Evolutionary conservation across 1,140 invertebrate genomes (phyloP), one percentile per base, ranked within the genome.

Genomic region (Cheumatopsyche charites): DNA sequence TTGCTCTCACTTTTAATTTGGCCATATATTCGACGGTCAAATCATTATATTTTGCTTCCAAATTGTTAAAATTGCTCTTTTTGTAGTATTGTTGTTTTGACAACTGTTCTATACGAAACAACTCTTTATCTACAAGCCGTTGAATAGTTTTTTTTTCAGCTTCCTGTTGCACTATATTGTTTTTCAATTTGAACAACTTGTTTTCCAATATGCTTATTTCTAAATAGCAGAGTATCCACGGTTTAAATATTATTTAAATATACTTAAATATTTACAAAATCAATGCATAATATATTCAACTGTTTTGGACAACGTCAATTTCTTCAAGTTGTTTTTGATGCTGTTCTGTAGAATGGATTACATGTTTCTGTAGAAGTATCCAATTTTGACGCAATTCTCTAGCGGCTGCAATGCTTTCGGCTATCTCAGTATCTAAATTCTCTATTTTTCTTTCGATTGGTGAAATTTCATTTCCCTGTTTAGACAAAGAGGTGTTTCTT

Each of bases 201-300:
- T 92, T 89, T 41, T 91, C 89, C 79, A 92, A 87, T 58, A 93
- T 88, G 77, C 90, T 86, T 23, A 91, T 87, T 77, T 93, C 88
- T 90, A 79, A 2, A 80, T 73, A 61, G 67, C 25, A 71, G 69
- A 69, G 71, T 68, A 72, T 49, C 29, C 49, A 67, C 66, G 36
- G 0, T 63, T 58, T 58, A 23, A n/a, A 65, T 25, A 19, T 47
- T 66, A 49, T 41, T 25, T 68, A 62, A 45, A 12, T 7, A 36
- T 68, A n/a, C 4, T 36, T 70, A 63, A 63, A 15, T n/a, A 43
- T 63, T 36, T 62, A 42, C 49, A 43, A 42, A 61, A 26, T 15
- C 42, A 74, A 67, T 52, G 49, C 42, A 52, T 75, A 80, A 82
- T 77, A 89, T 88, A 90, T 82, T 92, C 92, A 4, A 36, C 29